phyloP scores from a whole-genome alignment of 2,113 vertebrate genomes.

The Odobenus rosmarus region DNA sequence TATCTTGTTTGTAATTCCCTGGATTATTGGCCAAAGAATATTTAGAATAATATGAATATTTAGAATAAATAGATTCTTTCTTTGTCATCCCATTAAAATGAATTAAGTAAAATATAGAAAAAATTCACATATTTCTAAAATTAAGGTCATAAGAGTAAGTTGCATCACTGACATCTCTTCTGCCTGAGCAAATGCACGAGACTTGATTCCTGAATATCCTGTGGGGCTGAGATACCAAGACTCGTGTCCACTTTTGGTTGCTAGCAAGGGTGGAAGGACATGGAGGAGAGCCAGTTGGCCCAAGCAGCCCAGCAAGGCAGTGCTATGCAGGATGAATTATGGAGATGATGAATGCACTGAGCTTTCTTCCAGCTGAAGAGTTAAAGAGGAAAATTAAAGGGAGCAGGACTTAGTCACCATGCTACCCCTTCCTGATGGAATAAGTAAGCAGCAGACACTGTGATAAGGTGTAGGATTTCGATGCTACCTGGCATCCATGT shows the following conservation, averaged over 20 bases:
- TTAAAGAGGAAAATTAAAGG: not conserved
- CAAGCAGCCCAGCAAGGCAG: not conserved
- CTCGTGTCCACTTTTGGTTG: not conserved
- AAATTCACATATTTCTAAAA: not conserved
- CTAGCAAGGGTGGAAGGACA: not conserved
- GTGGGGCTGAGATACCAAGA: not conserved
- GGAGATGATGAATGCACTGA: not conserved
- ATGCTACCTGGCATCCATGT: accelerated
- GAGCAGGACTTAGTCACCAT: not conserved
- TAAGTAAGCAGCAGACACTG: not conserved
- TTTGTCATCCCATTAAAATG: not conserved
- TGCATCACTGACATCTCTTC: not conserved
- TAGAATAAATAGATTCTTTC: not conserved
- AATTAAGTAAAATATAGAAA: not conserved
- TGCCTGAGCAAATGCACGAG: not conserved
- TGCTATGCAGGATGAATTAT: not conserved
- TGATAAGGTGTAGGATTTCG: accelerated
- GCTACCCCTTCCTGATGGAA: not conserved
- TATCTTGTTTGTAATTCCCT: not conserved
- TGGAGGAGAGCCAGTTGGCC: accelerated
- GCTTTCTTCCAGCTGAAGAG: not conserved
- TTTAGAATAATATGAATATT: not conserved
- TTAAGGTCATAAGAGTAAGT: not conserved
- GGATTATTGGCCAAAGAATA: not conserved
- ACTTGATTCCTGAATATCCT: not conserved